phyloP scores from a whole-genome alignment of 2,113 vertebrate genomes.

The Etia nguti region DNA sequence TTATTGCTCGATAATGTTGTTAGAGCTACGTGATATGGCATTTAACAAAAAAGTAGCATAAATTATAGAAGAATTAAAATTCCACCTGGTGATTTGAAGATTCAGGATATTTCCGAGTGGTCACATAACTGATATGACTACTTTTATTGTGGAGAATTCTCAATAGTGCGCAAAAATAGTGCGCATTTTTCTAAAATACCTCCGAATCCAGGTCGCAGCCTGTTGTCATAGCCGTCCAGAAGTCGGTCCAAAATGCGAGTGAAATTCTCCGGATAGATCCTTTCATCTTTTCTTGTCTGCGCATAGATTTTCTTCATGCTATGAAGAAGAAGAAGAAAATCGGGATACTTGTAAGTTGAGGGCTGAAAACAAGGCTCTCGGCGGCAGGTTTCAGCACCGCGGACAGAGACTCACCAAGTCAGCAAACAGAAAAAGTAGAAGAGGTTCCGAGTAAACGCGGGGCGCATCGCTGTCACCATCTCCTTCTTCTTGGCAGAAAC shows the following conservation, averaged over 20 bases:
- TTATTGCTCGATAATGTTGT: background rate
- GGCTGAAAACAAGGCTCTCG: background rate
- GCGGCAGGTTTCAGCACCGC: background rate
- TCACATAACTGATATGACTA: background rate
- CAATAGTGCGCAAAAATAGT: background rate
- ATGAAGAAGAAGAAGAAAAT: background rate
- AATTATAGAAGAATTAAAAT: background rate
- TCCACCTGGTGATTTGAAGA: background rate
- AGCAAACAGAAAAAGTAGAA: slow-evolving; percentile 84
- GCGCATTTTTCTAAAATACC: slow-evolving; percentile 61
- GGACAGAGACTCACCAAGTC: slow-evolving; percentile 82
- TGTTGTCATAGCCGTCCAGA: slow-evolving; percentile 97
- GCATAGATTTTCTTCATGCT: slow-evolving; percentile 83
- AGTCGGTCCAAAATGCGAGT: slow-evolving; percentile 94
- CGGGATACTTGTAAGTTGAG: background rate
- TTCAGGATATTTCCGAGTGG: background rate
- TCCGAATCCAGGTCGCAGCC: slow-evolving; percentile 96
- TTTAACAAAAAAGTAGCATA: background rate
- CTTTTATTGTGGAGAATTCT: background rate
- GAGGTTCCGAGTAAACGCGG: slow-evolving; percentile 78
- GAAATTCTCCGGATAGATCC: slow-evolving; percentile 93
- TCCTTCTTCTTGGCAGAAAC: slow-evolving; percentile 88
- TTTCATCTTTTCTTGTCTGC: slow-evolving; percentile 85
- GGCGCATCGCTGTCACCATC: slow-evolving; percentile 80
- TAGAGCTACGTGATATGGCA: background rate